These are phyloP conservation scores for Microctonus hyperodae DNA, from an alignment of 2,888 invertebrate species.

Conservation along the genomic window DNA sequence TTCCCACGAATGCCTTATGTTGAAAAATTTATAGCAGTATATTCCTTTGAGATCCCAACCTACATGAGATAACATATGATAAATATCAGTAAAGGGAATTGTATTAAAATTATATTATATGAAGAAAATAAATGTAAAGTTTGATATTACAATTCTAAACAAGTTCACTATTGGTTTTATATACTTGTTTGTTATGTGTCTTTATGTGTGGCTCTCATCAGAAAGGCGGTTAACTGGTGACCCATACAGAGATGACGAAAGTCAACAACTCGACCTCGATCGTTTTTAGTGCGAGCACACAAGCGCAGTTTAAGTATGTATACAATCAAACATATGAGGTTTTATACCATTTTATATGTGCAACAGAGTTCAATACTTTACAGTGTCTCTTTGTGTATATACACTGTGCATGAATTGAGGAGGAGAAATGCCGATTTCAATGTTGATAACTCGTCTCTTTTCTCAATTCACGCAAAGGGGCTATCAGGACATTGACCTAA, in stretches of 20 bases:
- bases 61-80: slow-evolving; percentile 61
- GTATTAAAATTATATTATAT: background rate
- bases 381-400: background rate
- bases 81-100: background rate
- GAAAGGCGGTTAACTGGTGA: slow-evolving; percentile 51
- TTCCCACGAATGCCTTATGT: slow-evolving; percentile 95
- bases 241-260: slow-evolving; percentile 41
- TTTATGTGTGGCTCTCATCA: slow-evolving; percentile 22
- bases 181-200: background rate
- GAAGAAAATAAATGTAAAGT: background rate
- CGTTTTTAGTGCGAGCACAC: slow-evolving; percentile 55
- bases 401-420: slow-evolving; percentile 7
- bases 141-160: background rate
- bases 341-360: slow-evolving; percentile 24
- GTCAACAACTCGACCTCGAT: slow-evolving; percentile 57
- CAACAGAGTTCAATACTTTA: slow-evolving; percentile 28
- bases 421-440: slow-evolving; percentile 37
- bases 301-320: slow-evolving; percentile 22
- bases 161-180: background rate
- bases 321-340: slow-evolving; percentile 23
- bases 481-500: slow-evolving; percentile 37
- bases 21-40: slow-evolving; percentile 94
- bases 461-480: slow-evolving; percentile 29
- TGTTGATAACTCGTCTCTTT: slow-evolving; percentile 6
- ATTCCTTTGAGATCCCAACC: slow-evolving; percentile 93